Conservation (phyloP, 2,113 vertebrate genomes). For the Stomatorhinus ivindoensis region DNA sequence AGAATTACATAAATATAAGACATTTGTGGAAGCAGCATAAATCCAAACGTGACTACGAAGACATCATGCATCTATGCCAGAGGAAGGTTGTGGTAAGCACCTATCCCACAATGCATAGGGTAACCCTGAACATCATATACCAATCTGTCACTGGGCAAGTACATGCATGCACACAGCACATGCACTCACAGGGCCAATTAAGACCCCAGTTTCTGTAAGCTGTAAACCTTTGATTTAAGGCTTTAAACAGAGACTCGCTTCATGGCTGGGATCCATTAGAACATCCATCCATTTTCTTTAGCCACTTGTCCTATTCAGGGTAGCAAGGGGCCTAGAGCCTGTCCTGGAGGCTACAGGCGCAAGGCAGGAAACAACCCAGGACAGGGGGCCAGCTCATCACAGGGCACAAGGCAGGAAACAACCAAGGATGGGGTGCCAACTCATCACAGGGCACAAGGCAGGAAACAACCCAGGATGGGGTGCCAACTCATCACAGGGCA, state of each 20-base stretch:
- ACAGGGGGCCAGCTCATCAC: background rate
- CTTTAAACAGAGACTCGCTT: background rate
- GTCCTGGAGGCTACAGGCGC: background rate
- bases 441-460: too few species aligned
- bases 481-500: too few species aligned
- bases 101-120: background rate
- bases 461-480: too few species aligned
- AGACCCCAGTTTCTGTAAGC: background rate
- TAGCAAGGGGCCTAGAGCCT: background rate
- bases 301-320: background rate
- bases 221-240: background rate
- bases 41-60: background rate
- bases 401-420: too few species aligned
- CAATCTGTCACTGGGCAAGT: background rate
- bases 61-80: background rate
- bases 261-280: background rate
- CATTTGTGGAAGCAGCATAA: background rate
- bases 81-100: background rate
- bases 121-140: background rate
- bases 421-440: too few species aligned
- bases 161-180: background rate
- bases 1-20: background rate
- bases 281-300: background rate
- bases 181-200: background rate
- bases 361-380: background rate